A percentile compares a stretch with the other conserved stretches of the same genome.
phyloP scores from a whole-genome alignment of 2,888 invertebrate species.

The Thera obeliscata region DNA sequence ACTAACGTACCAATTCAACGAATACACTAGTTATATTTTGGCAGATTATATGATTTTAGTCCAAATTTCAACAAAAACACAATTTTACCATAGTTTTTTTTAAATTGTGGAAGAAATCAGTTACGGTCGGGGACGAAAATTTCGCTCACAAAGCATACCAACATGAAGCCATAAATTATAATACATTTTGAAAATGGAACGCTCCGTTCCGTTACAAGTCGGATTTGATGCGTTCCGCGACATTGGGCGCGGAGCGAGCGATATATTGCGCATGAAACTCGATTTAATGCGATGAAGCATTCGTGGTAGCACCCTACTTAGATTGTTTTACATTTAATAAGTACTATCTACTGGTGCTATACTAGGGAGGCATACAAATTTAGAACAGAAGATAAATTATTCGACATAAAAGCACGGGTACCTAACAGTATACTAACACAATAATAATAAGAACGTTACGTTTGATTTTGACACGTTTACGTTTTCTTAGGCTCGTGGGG shows the following conservation, averaged over 20 bases:
- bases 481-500: no score
- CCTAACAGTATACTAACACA: no score
- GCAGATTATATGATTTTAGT: slow-evolving; percentile 15
- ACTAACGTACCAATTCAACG: no score
- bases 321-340: slow-evolving; percentile 11
- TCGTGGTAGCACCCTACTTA: slow-evolving; percentile 21
- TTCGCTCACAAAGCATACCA: slow-evolving; percentile 58
- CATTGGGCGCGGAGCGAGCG: slow-evolving; percentile 69
- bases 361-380: no score
- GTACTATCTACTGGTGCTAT: no score
- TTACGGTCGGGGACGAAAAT: slow-evolving; percentile 63
- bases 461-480: no score
- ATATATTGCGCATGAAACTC: slow-evolving; percentile 75
- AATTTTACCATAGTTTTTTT: slow-evolving; percentile 21
- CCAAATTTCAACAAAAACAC: slow-evolving; percentile 8
- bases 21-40: not conserved
- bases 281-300: slow-evolving; percentile 58
- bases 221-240: slow-evolving; percentile 75
- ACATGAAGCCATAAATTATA: slow-evolving; percentile 70
- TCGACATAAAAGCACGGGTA: no score
- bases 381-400: no score
- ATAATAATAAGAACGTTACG: no score
- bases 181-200: slow-evolving; percentile 71
- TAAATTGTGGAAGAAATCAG: slow-evolving; percentile 42
- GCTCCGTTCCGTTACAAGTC: slow-evolving; percentile 50